Conservation (phyloP, 2,797 vertebrate genomes). For the Manis javanica region DNA sequence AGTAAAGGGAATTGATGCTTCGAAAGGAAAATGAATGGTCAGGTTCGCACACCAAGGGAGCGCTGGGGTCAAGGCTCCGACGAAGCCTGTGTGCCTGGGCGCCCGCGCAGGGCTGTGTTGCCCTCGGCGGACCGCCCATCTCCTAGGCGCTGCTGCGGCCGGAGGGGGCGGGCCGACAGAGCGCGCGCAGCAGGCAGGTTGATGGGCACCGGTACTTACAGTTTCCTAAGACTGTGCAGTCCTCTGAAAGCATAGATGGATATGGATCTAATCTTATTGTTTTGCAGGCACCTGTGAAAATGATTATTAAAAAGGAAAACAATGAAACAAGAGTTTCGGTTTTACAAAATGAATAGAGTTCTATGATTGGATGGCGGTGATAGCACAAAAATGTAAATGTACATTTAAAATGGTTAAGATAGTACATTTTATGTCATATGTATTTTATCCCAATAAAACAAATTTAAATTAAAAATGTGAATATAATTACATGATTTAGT, state of each 20-base stretch:
- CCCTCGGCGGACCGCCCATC: fast-evolving
- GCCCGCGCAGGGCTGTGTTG: fast-evolving
- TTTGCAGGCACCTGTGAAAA: constrained; percentile 92
- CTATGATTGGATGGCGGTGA: neutral
- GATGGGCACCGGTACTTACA: constrained; percentile 89
- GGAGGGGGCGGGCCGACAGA: neutral
- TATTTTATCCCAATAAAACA: neutral
- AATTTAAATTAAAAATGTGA: neutral
- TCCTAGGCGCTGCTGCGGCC: fast-evolving
- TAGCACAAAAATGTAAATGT: fast-evolving
- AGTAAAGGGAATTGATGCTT: neutral
- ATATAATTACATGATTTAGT: neutral
- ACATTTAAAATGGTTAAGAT: neutral
- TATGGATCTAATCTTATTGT: constrained; percentile 93
- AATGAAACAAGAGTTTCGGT: neutral
- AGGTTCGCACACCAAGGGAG: neutral
- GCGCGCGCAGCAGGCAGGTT: fast-evolving
- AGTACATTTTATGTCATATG: neutral
- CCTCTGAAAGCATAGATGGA: constrained; percentile 93
- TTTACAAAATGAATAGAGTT: neutral
- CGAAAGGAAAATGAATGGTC: neutral
- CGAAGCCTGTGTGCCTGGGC: neutral
- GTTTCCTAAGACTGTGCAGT: constrained; percentile 93
- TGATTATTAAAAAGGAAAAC: constrained; percentile 27
- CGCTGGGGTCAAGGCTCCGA: neutral